These are phyloP conservation scores for Patella ulyssiponensis DNA, from an alignment of 2,888 invertebrate genomes.

Conservation along the genomic window DNA sequence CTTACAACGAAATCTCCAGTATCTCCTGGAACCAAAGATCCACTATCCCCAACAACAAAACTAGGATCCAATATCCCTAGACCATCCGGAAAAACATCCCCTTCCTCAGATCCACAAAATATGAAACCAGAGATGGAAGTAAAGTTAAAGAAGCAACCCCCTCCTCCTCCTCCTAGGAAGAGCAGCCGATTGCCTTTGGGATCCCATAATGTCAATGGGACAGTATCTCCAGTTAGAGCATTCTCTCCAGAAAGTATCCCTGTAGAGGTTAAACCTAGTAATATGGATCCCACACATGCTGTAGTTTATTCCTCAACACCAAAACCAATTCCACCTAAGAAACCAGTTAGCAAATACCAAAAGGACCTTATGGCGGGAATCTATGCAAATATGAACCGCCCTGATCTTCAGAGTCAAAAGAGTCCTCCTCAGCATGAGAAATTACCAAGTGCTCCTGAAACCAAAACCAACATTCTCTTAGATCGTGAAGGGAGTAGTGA, in stretches of 20 bases:
- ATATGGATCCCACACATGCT: constrained; percentile 25
- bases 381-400: constrained; percentile 53
- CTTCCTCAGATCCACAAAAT: constrained; percentile 18
- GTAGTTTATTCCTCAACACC: constrained; percentile 46
- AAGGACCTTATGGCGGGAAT: constrained; percentile 55
- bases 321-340: constrained; percentile 41
- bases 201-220: constrained; percentile 41
- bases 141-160: constrained; percentile 63
- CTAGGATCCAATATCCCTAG: constrained; percentile 29
- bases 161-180: constrained; percentile 68
- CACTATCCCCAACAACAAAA: constrained; percentile 15
- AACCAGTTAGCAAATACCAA: constrained; percentile 49
- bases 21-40: background rate
- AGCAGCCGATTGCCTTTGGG: constrained; percentile 53
- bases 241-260: constrained; percentile 26
- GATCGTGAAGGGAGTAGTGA: constrained; percentile 51
- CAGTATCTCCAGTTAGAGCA: constrained; percentile 26
- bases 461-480: background rate
- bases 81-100: constrained; percentile 16
- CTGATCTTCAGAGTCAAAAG: constrained; percentile 51
- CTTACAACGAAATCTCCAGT: constrained; percentile 6
- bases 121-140: constrained; percentile 24
- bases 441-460: background rate
- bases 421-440: constrained; percentile 26
- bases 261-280: constrained; percentile 14